phyloP scores from a whole-genome alignment of 2,888 invertebrate species.

The Allophyes oxyacanthae region DNA sequence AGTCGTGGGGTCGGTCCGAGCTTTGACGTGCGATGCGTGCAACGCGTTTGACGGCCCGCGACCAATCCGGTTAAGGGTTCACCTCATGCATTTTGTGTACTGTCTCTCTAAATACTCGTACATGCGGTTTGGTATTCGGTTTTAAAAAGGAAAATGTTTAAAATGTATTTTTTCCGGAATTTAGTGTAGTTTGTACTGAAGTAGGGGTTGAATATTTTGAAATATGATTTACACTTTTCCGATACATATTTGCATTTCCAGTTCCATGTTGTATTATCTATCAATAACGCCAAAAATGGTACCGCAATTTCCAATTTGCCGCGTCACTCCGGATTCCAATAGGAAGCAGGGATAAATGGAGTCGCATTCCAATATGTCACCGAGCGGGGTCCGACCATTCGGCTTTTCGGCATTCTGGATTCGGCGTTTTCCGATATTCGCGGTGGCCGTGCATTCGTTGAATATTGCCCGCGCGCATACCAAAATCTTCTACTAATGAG shows the following conservation, averaged over 20 bases:
- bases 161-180: background rate
- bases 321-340: conserved; percentile 89
- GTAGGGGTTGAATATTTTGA: background rate
- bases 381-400: conserved; percentile 80
- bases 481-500: conserved; percentile 76
- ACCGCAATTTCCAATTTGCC: conserved; percentile 88
- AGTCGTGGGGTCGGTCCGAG: conserved; percentile 75
- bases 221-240: conserved; percentile 27
- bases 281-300: conserved; percentile 87
- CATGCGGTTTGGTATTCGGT: conserved; percentile 35
- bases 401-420: conserved; percentile 82
- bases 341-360: conserved; percentile 89
- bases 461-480: conserved; percentile 78
- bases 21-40: conserved; percentile 85
- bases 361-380: conserved; percentile 89
- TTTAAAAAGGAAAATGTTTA: conserved; percentile 6
- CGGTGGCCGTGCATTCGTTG: conserved; percentile 71
- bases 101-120: conserved; percentile 24
- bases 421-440: conserved; percentile 79
- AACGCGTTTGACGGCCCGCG: conserved; percentile 62
- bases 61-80: conserved; percentile 58
- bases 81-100: conserved; percentile 43
- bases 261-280: conserved; percentile 75
- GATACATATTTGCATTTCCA: conserved; percentile 46
- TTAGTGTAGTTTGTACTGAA: background rate